These are phyloP conservation scores for Diplogasteroides magnus DNA, from an alignment of 1,140 invertebrate species.

Conservation along the genomic window DNA sequence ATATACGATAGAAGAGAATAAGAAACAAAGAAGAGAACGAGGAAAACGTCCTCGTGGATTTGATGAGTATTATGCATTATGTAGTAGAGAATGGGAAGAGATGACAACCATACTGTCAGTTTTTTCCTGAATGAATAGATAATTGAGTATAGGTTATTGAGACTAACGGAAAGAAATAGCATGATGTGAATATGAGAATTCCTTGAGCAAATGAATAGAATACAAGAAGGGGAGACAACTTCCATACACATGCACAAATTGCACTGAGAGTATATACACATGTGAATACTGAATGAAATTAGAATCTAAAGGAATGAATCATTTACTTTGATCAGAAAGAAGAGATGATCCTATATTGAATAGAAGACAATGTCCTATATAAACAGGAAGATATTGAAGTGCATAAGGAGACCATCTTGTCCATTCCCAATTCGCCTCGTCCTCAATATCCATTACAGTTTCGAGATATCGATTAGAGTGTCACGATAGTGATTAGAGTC, in stretches of 20 bases:
- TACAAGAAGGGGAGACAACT: slow-evolving; percentile 46
- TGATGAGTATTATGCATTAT: slow-evolving; percentile 44
- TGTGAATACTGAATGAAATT: slow-evolving; percentile 16
- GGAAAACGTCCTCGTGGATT: slow-evolving; percentile 43
- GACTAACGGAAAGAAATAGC: slow-evolving; percentile 36
- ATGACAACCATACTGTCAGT: slow-evolving; percentile 44
- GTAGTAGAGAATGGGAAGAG: slow-evolving; percentile 48
- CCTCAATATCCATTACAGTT: slow-evolving; percentile 34
- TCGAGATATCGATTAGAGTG: background rate
- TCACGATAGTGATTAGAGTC: too few relatives aligned
- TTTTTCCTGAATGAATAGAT: slow-evolving; percentile 32
- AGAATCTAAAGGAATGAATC: background rate
- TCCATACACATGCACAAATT: slow-evolving; percentile 18
- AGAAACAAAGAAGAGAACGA: slow-evolving; percentile 52
- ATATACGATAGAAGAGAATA: slow-evolving; percentile 50
- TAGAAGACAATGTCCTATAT: slow-evolving; percentile 39
- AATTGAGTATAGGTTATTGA: background rate
- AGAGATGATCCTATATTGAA: slow-evolving; percentile 41
- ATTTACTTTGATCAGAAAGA: slow-evolving; percentile 20
- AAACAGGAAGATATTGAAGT: slow-evolving; percentile 35
- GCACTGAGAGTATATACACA: slow-evolving; percentile 37
- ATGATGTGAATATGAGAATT: slow-evolving; percentile 39
- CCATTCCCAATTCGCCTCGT: slow-evolving; percentile 54
- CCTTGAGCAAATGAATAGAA: slow-evolving; percentile 42
- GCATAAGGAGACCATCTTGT: slow-evolving; percentile 47